phyloP scores from a whole-genome alignment of 1,140 invertebrate species.

The Dinothrombium tinctorium region DNA sequence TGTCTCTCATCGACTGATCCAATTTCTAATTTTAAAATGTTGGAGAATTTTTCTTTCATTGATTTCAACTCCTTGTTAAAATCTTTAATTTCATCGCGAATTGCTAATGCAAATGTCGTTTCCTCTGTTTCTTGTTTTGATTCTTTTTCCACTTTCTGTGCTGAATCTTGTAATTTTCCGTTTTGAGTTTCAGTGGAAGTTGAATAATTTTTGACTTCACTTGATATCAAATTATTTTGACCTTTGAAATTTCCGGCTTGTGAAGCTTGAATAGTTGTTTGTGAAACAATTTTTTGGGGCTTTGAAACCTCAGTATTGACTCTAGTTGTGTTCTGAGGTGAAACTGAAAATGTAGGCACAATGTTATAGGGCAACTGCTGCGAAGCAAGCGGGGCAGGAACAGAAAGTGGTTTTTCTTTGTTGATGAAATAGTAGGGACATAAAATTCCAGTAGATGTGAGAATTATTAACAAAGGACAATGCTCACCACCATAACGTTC shows the following conservation, averaged over 20 bases:
- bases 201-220: no score
- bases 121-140: neutral
- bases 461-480: conserved; percentile 2
- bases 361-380: neutral
- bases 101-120: neutral
- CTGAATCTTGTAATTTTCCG: neutral
- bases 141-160: neutral
- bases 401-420: neutral
- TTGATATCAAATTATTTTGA: no score
- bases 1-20: conserved; percentile 28
- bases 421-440: conserved; percentile 5
- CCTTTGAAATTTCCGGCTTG: neutral
- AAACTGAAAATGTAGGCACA: neutral
- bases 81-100: conserved; percentile 4
- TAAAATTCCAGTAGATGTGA: conserved; percentile 4
- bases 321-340: neutral
- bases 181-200: neutral
- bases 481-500: conserved; percentile 2
- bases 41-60: neutral
- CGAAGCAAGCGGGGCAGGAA: neutral
- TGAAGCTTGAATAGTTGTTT: neutral
- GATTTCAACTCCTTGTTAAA: neutral
- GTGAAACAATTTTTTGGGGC: neutral
- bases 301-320: neutral
- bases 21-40: conserved; percentile 14